Evolutionary conservation across 2,888 invertebrate genomes (phyloP).

Genomic region (Callyntrura guangdongensis): DNA sequence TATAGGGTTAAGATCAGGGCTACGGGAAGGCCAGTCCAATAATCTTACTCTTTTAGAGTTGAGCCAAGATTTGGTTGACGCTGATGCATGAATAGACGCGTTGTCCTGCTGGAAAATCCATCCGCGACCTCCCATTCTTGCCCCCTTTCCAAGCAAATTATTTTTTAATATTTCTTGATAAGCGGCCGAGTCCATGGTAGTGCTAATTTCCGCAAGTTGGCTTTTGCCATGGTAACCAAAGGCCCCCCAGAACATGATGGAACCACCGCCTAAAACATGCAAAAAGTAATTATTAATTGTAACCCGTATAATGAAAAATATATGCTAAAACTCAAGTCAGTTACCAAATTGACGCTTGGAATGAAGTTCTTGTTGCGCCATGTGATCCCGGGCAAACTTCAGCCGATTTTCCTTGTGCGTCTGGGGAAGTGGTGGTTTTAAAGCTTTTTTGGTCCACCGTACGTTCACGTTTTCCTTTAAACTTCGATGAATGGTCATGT

Average conservation of each 20-base stretch:
- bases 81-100: neutral
- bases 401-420: neutral
- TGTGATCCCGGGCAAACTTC: neutral
- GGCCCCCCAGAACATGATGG: neutral
- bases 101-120: conserved; percentile 50
- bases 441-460: neutral
- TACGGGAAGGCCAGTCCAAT: conserved; percentile 38
- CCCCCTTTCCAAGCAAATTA: neutral
- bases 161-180: neutral
- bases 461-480: neutral
- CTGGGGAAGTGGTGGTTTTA: neutral
- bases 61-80: neutral
- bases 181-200: neutral
- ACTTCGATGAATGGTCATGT: neutral
- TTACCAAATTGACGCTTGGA: neutral
- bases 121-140: neutral
- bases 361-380: neutral
- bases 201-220: neutral
- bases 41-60: neutral
- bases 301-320: neutral
- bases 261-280: neutral
- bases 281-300: neutral
- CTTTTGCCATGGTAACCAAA: neutral
- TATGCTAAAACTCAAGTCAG: too few species aligned
- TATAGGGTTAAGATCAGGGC: conserved; percentile 46